Percentiles rank a stretch among this genome's conserved stretches.
Conservation (phyloP, 2,888 invertebrate genomes). For the Synergus japonicus region DNA sequence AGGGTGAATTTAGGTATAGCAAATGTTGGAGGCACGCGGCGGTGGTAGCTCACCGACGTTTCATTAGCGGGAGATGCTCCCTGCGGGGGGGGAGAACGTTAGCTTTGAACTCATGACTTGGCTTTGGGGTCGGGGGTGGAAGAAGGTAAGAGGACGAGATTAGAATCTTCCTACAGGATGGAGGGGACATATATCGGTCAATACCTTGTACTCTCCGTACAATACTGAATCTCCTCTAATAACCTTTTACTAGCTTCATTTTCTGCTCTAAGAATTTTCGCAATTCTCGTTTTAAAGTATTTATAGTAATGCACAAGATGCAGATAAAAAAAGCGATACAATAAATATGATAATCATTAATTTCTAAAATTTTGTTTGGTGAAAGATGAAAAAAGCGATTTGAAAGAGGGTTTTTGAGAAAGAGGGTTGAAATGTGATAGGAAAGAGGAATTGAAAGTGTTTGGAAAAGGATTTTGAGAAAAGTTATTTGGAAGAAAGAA, state of each 20-base stretch:
- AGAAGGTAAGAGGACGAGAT: conserved; percentile 68
- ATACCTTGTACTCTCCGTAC: conserved; percentile 61
- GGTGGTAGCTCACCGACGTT: conserved; percentile 76
- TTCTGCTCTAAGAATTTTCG: conserved; percentile 25
- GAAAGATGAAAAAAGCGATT: no score
- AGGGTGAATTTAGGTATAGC: conserved; percentile 65
- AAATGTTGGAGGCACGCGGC: conserved; percentile 74
- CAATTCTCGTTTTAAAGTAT: background rate
- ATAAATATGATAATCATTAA: no score
- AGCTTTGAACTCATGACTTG: conserved; percentile 58
- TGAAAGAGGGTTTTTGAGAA: no score
- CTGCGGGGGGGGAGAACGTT: conserved; percentile 67
- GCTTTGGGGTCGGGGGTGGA: conserved; percentile 48
- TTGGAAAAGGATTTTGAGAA: no score
- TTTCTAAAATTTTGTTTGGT: no score
- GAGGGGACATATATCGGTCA: conserved; percentile 63
- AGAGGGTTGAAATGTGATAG: no score
- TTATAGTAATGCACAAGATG: background rate
- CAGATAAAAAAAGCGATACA: no score
- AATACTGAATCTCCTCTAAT: conserved; percentile 50
- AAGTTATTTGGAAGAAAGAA: no score
- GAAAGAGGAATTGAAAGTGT: no score
- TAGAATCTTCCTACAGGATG: conserved; percentile 72
- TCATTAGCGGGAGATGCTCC: conserved; percentile 77
- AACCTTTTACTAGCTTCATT: conserved; percentile 23